Evolutionary conservation across 2,797 vertebrate genomes (phyloP).

Genomic region (Gambelia wislizenii): DNA sequence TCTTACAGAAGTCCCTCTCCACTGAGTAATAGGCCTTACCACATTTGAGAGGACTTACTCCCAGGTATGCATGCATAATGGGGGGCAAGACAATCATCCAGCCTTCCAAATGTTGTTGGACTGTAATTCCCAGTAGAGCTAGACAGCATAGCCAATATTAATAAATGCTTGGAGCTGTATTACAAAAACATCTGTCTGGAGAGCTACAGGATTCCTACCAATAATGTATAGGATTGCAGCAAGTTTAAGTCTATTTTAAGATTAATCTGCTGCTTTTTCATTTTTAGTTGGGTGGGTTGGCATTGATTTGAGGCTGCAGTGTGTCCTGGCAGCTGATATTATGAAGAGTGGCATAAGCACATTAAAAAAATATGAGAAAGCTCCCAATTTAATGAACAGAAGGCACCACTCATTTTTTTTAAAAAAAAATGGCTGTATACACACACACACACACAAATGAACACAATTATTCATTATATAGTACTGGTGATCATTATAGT

Average conservation of each 20-base stretch:
- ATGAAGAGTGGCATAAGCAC: too few species aligned
- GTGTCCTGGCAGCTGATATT: too few species aligned
- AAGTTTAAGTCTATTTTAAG: background rate
- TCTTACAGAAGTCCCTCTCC: background rate
- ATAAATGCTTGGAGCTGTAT: too few species aligned
- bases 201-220: too few species aligned
- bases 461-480: background rate
- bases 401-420: background rate
- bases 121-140: too few species aligned
- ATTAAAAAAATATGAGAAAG: background rate
- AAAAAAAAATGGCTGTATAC: too few species aligned
- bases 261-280: background rate
- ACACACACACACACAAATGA: too few species aligned
- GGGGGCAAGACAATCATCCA: too few species aligned
- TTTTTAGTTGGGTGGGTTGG: background rate
- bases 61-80: background rate
- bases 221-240: background rate
- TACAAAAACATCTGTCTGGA: too few species aligned
- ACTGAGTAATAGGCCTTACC: background rate
- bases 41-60: background rate
- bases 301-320: background rate
- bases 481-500: background rate
- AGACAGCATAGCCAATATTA: too few species aligned
- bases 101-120: too few species aligned
- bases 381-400: background rate